A percentile compares a stretch with the other conserved stretches of the same genome.
These are phyloP conservation scores for Brachyopa scutellaris DNA, from an alignment of 2,888 invertebrate species.

Conservation along the genomic window DNA sequence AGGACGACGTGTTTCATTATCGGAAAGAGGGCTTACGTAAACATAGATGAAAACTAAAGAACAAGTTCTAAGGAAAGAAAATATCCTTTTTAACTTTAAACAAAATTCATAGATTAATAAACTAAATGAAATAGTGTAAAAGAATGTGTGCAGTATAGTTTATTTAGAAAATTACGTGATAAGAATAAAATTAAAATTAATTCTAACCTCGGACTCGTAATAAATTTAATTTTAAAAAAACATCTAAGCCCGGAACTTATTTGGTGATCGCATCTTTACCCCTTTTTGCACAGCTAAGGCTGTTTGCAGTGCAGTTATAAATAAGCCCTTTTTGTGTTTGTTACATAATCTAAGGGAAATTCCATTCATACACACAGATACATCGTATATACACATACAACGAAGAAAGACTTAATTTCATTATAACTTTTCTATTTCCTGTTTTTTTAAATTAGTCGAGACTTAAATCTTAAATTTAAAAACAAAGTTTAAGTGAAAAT, in stretches of 20 bases:
- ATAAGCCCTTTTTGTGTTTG: background rate
- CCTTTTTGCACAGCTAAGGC: background rate
- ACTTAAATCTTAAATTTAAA: too few relatives aligned
- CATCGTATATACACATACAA: background rate
- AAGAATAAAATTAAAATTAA: too few relatives aligned
- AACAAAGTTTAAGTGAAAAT: background rate
- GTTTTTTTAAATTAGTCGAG: too few relatives aligned
- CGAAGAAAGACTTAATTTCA: background rate
- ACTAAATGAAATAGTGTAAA: background rate
- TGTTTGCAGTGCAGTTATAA: background rate
- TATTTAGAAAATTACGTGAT: too few relatives aligned
- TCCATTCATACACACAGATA: too few relatives aligned
- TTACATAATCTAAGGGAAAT: constrained; percentile 35
- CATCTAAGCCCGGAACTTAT: background rate
- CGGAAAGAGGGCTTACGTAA: constrained; percentile 55
- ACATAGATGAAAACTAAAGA: constrained; percentile 17
- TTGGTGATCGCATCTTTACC: background rate
- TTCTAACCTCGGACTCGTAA: too few relatives aligned
- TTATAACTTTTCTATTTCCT: too few relatives aligned
- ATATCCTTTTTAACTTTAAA: background rate
- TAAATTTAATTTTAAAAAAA: too few relatives aligned
- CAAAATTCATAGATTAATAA: background rate
- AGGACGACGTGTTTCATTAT: constrained; percentile 43
- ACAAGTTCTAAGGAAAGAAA: background rate
- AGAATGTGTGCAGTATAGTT: too few relatives aligned